Evolutionary conservation across 2,888 invertebrate genomes (phyloP), one percentile per base, ranked within the genome.

Genomic region (Melolontha melolontha): DNA sequence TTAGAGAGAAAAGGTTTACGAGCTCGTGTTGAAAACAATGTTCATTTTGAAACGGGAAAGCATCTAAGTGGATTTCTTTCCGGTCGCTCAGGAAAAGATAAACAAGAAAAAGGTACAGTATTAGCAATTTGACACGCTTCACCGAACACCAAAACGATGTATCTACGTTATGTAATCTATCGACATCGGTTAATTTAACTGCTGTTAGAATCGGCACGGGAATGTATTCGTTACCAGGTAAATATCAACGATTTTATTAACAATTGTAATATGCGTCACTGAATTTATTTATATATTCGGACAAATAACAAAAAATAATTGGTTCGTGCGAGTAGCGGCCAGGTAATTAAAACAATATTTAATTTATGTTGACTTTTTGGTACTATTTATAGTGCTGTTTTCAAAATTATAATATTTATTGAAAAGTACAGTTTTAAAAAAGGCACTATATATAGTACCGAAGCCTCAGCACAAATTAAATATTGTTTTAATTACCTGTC

Each of bases 111-210:
- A 11, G 42, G 16, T 29, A 59, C 44, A 59, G 29, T 44, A 44
- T n/a, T 40, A 29, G 57, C 57, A 57, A 66, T 66, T 66, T 50
- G 47, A 39, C 39, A 66, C 41, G 66, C 66, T 55, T 66, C 66
- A 44, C 22, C 27, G 57, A 54, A 39, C 57, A 22, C n/a, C n/a
- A 14, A 59, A 14, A 44, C 44, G 27, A 59, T 44, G 59, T 59
- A 41, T 41, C 41, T 17, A 6, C 27, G 11, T 63, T 63, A 50
- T 16, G 50, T 17, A 63, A 63, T 39, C 12, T 16, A 49, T 50
- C 10, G 16, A 63, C 40, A 42, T 57, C 27, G 41, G 22, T 41
- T 41, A 55, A 55, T 40, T 41, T 14, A 17, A 40, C 17, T 40
- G 40, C 55, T 41, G 22, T 51, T 51, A 14, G 14, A 14, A 47